These are phyloP conservation scores for Chaetodon auriga DNA, from an alignment of 2,113 vertebrate genomes.

Conservation along the genomic window DNA sequence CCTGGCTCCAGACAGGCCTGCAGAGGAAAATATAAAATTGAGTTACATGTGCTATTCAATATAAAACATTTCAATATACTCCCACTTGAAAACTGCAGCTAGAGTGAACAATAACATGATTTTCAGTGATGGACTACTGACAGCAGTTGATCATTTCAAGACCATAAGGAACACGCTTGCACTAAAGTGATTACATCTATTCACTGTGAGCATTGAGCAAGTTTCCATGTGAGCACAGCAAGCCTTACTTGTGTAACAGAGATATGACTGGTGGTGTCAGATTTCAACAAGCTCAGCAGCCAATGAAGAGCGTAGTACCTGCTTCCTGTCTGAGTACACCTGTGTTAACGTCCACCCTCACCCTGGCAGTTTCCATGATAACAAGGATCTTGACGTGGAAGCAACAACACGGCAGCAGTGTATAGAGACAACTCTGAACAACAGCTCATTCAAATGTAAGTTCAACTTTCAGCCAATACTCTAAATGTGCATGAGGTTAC, in stretches of 20 bases:
- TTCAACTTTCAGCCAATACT: constrained; percentile 19
- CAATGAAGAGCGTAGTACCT: constrained; percentile 67
- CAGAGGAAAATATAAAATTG: constrained; percentile 20
- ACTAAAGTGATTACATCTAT: constrained; percentile 12
- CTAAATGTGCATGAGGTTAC: not conserved
- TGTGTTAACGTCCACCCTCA: constrained; percentile 68
- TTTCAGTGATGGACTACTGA: constrained; percentile 19
- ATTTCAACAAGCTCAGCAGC: constrained; percentile 74
- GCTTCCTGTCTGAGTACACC: constrained; percentile 68
- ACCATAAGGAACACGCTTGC: constrained; percentile 25
- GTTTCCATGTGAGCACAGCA: constrained; percentile 37
- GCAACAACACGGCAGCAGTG: constrained; percentile 64
- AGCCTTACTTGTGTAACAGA: constrained; percentile 35
- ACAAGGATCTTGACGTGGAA: constrained; percentile 60
- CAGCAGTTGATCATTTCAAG: constrained; percentile 20
- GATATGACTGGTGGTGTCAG: constrained; percentile 72
- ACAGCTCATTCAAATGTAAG: constrained; percentile 63
- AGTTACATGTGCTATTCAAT: constrained; percentile 18
- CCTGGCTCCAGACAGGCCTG: constrained; percentile 42
- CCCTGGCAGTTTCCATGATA: constrained; percentile 66
- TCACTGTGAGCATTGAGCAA: constrained; percentile 10
- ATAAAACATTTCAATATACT: constrained; percentile 20
- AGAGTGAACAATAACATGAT: not conserved
- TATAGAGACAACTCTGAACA: constrained; percentile 31
- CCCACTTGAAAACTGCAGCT: not conserved